Evolutionary conservation across 2,888 invertebrate species (phyloP), one percentile per base, ranked within the genome.

Genomic region (Tribolium freemani): DNA sequence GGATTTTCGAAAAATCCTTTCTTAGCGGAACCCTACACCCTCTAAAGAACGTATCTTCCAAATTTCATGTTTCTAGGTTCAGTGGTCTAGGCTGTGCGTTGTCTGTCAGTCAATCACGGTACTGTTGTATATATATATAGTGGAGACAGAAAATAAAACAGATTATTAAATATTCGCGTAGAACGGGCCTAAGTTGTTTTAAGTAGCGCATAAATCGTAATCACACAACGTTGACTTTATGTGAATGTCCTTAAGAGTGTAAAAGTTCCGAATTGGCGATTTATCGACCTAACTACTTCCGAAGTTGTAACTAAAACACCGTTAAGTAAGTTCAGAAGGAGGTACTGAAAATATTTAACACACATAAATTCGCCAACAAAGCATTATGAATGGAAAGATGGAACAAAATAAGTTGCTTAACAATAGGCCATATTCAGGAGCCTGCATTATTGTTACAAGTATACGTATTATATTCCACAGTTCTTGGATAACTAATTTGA

Each of bases 401-500:
- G 57, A 44, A 57, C 57, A 44, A 57, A 57, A 57, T 57, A 57
- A 13, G 57, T 9, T 3, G 38, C 6, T 20, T 44, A 8, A 57
- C 57, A 44, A 57, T 57, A 44, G 16, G 16, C n/a, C 31, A 57
- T 38, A 44, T 44, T 57, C 38, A 44, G 5, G 6, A 30, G 56
- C 56, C 5, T 11, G 11, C 13, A n/a, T 13, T 57, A 16, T 57
- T 57, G 30, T 44, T 11, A 44, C 11, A 38, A 57, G 56, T 13
- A 56, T 10, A 21, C 26, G 54, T 54, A 44, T 38, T 44, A 45
- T 58, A 13, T 9, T 46, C 8, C n/a, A n/a, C n/a, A 48, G 5
- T 48, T 48, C 26, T 48, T 30, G 20, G 46, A 48, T 48, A 60
- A 48, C 48, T 60, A 46, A 48, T 48, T 48, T 60, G 30, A 16